Base-by-base conservation (phyloP, 2,797 vertebrate genomes). In the Silurus lanzhouensis region DNA sequence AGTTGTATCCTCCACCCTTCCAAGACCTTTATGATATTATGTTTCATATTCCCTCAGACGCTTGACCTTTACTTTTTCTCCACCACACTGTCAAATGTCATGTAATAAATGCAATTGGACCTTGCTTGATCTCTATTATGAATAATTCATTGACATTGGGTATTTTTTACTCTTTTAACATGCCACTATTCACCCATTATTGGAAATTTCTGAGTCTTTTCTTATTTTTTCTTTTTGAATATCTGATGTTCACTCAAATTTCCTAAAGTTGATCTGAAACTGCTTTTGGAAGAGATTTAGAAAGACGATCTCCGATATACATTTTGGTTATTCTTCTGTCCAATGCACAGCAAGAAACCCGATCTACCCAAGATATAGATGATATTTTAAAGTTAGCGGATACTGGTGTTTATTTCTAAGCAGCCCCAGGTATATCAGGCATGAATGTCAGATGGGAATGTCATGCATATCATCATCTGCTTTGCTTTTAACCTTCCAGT, bases 41-140 rank as follows among this genome's bases (percentile, higher is more conserved):
- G 25, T 57, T 67, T 81, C 46, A 81, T 2, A 68, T 81, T 31
- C 61, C 14, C 38, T 48, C 38, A 81, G 44, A 66, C 46, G 68
- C 64, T 55, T 81, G 44, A 19, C 79, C 46, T 81, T 81, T 67
- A 64, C 38, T 15, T 66, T 48, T 64, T 27, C 78, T 6, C 44
- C 38, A 64, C 38, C 60, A 46, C 60, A 44, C 38, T 15, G 10
- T 64, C 13, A 25, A 48, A 25, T 48, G 60, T 48, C 38, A 80
- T n/a, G 3, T 19, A 48, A 48, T 25, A 1, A 22, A 63, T 22
- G 38, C 38, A 57, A 19, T 17, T 27, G 52, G 14, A 12, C n/a
- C 14, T 15, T 55, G n/a, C 15, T 55, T 57, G 13, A n/a, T n/a
- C 48, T 74, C 48, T 27, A 58, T 20, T 75, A 13, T 55, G 71